Base-by-base conservation (phyloP, 2,113 vertebrate species). In the Sprattus sprattus region DNA sequence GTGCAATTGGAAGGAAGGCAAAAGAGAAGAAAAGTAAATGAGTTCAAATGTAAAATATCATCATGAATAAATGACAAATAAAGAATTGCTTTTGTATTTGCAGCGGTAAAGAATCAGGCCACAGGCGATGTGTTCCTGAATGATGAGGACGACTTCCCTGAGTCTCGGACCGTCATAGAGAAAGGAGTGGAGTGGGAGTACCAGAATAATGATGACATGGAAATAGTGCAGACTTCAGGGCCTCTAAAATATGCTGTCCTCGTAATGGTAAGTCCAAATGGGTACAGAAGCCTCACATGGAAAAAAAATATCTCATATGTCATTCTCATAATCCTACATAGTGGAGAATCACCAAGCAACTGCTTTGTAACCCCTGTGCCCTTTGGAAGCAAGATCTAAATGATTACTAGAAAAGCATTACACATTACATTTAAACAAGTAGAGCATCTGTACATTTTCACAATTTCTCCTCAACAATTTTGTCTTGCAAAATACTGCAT, bases 161-260 rank as follows among this genome's bases (percentile, higher is more conserved):
- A 95, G 80, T 96, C 97, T 60, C 94, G 96, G 83, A 91, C 92
- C 1, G 95, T 99, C 91, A 96, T 99, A 0, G 96, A 98, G 91
- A 97, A 96, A 93, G 98, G 97, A 0, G 95, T 97, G 90, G 94
- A 95, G 49, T 99, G 98, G 98, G 96, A 98, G 60, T 98, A 99
- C 92, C 93, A 92, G 32, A 96, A 96, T 9, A 95, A 95, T 0
- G 96, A 97, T 0, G 95, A 94, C 9, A 95, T 93, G 87, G 97
- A 99, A 88, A 96, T 94, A 0, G 85, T 99, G 86, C 96, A 96
- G 94, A 97, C 96, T 81, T 95, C 94, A 39, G 98, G 98, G 0
- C 98, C 98, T 0, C 95, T 99, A 81, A 94, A 89, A 0, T 95
- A 97, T 1, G 90, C 92, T 15, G 96, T 98, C n/a, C 92, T 96